These are phyloP conservation scores for Zeuzera pyrina DNA, from an alignment of 2,888 invertebrate species.

Conservation along the genomic window DNA sequence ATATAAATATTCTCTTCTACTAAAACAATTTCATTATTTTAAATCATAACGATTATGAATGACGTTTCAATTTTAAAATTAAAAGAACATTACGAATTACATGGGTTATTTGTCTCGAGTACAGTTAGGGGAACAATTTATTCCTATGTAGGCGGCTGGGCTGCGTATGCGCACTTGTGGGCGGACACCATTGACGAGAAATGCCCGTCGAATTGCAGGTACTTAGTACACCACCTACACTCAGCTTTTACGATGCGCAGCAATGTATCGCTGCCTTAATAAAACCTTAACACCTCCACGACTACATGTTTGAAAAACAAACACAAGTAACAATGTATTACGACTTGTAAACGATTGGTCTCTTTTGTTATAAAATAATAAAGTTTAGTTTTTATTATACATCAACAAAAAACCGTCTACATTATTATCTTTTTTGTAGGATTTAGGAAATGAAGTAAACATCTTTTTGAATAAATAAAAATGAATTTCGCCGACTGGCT, in stretches of 20 bases:
- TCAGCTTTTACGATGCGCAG: slow-evolving; percentile 44
- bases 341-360: slow-evolving; percentile 19
- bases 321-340: slow-evolving; percentile 16
- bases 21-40: too few relatives aligned
- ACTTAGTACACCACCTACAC: slow-evolving; percentile 31
- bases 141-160: slow-evolving; percentile 52
- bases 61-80: slow-evolving; percentile 29
- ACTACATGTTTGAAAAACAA: slow-evolving; percentile 26
- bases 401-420: too few relatives aligned
- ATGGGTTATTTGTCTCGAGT: slow-evolving; percentile 53
- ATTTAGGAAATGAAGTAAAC: too few relatives aligned
- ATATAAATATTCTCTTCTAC: too few relatives aligned
- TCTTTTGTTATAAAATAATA: too few relatives aligned
- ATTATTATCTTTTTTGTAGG: too few relatives aligned
- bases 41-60: neutral
- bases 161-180: slow-evolving; percentile 40
- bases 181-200: slow-evolving; percentile 55
- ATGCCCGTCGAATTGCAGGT: slow-evolving; percentile 29
- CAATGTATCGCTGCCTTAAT: slow-evolving; percentile 30
- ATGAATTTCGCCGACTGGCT: too few relatives aligned
- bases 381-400: too few relatives aligned
- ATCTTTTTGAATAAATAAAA: too few relatives aligned
- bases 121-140: slow-evolving; percentile 62
- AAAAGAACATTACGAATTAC: slow-evolving; percentile 35
- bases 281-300: slow-evolving; percentile 43